Base-by-base conservation (phyloP, 2,797 vertebrate species). In the Trematomus bernacchii region DNA sequence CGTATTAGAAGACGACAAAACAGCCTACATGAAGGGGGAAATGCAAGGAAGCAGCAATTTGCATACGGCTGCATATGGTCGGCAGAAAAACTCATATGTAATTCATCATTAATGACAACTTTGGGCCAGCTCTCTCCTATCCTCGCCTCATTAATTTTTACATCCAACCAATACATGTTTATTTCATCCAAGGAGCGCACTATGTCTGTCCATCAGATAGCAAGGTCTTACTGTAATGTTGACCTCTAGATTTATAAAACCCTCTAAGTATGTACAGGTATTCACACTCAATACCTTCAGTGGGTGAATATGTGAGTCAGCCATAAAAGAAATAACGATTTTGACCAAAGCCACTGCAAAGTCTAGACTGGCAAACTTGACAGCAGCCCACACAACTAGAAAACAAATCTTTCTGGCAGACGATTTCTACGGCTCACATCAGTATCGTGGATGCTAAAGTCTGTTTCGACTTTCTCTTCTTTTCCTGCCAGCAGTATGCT, bases 401-500 rank as follows among this genome's bases (percentile, higher is more conserved):
- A 67, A 43, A 63, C n/a, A 42, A 53, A 76, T 53, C 46, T 62
- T 77, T 71, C 71, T 84, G 81, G 80, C 80, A 86, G 71, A 72
- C 64, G 1, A 47, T 33, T 54, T 79, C 75, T 70, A 72, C 0
- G 68, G 59, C 43, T 16, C 54, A 67, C 70, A 63, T 72, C 73
- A 30, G 71, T 83, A 79, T 80, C 37, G 73, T 18, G 10, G 44
- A 87, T 71, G 73, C 73, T 71, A 33, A 68, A 61, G 50, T 72
- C 72, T 73, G 33, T 58, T 67, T 79, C 14, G 48, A 72, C 72
- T 86, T 77, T 62, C 43, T 42, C 43, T 42, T 67, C 47, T 53
- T 43, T 71, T 79, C 77, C 77, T 87, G 84, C 85, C 85, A 86
- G 72, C 51, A 75, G 2, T 46, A 18, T 13, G 52, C 63, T 67